Percentiles rank a stretch among this genome's conserved stretches.
phyloP scores from a whole-genome alignment of 2,888 invertebrate species.

The Epinotia bilunana region DNA sequence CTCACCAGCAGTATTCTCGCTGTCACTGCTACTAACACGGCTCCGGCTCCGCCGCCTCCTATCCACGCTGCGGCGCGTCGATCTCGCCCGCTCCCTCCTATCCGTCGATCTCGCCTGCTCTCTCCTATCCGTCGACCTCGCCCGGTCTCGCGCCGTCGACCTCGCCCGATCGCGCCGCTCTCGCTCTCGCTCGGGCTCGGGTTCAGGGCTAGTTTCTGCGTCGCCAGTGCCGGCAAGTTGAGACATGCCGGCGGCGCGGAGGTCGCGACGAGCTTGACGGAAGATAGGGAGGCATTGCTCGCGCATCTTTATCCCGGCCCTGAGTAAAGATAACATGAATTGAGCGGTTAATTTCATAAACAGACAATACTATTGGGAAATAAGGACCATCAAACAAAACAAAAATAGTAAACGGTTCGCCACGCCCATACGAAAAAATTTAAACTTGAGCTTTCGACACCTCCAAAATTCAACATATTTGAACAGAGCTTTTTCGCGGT shows the following conservation, averaged over 20 bases:
- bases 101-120: background rate
- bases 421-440: no score
- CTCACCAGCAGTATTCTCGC: conserved; percentile 57
- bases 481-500: no score
- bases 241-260: conserved; percentile 85
- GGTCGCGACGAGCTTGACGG: conserved; percentile 90
- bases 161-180: conserved; percentile 11
- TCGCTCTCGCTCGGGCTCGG: conserved; percentile 3
- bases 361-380: no score
- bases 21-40: conserved; percentile 53
- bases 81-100: background rate
- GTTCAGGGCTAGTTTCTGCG: conserved; percentile 50
- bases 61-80: conserved; percentile 39
- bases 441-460: no score
- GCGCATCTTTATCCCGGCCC: conserved; percentile 94
- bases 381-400: no score
- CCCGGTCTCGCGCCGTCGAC: conserved; percentile 3
- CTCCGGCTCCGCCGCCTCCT: conserved; percentile 44
- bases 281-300: conserved; percentile 94
- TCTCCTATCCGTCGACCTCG: background rate
- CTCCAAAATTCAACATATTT: no score
- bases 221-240: conserved; percentile 63
- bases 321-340: conserved; percentile 54
- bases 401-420: no score
- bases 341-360: background rate